Evolutionary conservation across 2,113 vertebrate genomes (phyloP).

Genomic region (Lutjanus erythropterus): DNA sequence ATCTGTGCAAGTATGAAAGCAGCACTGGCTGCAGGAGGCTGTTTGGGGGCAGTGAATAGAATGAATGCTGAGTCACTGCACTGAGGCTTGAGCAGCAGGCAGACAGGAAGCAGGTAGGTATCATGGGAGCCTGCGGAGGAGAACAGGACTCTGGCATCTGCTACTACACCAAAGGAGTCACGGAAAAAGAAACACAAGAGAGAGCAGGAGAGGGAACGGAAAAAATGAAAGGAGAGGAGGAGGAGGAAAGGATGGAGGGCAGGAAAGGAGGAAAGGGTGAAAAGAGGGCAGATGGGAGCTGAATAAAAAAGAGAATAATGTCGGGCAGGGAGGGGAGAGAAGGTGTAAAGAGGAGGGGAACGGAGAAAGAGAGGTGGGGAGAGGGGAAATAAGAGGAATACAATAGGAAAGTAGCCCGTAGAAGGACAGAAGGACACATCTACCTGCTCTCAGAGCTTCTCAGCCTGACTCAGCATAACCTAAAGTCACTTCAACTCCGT

Average conservation of each 20-base stretch:
- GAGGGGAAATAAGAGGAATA: not conserved
- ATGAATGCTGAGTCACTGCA: slow-evolving; percentile 72
- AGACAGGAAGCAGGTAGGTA: slow-evolving; percentile 53
- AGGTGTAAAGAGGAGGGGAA: not conserved
- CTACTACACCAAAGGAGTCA: slow-evolving; percentile 26
- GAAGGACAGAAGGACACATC: slow-evolving; percentile 41
- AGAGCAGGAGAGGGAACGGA: not conserved
- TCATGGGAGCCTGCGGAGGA: slow-evolving; percentile 61
- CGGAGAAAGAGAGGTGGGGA: not conserved
- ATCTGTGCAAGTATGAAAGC: not conserved
- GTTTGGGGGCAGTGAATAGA: slow-evolving; percentile 26
- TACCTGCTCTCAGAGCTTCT: slow-evolving; percentile 23
- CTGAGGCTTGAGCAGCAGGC: slow-evolving; percentile 49
- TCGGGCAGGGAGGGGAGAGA: not conserved
- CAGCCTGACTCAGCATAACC: slow-evolving; percentile 58
- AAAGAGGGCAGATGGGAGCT: not conserved
- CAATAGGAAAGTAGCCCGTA: not conserved
- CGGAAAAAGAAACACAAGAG: not conserved
- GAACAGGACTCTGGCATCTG: slow-evolving; percentile 67
- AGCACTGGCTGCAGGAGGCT: slow-evolving; percentile 23
- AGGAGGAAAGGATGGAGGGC: not conserved
- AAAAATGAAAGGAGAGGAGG: not conserved
- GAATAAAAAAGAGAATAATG: slow-evolving; percentile 4
- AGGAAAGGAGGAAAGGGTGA: not conserved
- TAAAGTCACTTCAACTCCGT: slow-evolving; percentile 46